These are phyloP conservation scores for Drosophila grimshawi DNA, from an alignment of 1,140 invertebrate genomes.

Conservation along the genomic window DNA sequence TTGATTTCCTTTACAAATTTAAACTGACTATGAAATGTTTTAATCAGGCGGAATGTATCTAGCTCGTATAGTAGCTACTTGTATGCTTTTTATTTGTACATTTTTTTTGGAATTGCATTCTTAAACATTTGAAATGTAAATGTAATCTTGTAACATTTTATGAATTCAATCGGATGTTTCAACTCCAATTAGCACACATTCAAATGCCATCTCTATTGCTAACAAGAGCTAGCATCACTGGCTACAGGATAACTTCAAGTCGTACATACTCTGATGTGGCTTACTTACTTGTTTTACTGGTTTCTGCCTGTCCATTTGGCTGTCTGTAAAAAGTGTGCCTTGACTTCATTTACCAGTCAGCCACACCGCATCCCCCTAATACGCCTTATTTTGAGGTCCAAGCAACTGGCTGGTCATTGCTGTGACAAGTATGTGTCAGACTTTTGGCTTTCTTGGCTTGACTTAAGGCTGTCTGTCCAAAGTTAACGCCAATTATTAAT, in stretches of 20 bases:
- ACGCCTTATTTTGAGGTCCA: background rate
- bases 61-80: too few species aligned
- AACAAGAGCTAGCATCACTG: too few species aligned
- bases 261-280: background rate
- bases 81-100: too few species aligned
- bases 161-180: too few species aligned
- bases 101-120: too few species aligned
- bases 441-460: conserved; percentile 6
- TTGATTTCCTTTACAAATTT: background rate
- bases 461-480: conserved; percentile 3
- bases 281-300: too few species aligned
- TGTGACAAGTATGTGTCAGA: conserved; percentile 70
- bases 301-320: background rate
- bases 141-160: too few species aligned
- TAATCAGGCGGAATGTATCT: background rate
- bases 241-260: background rate
- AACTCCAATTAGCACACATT: too few species aligned
- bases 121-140: too few species aligned
- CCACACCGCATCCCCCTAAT: conserved; percentile 4
- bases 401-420: conserved; percentile 65
- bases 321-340: conserved; percentile 11
- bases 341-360: conserved; percentile 9
- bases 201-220: too few species aligned
- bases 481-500: conserved; percentile 52
- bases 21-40: background rate